phyloP scores from a whole-genome alignment of 2,113 vertebrate species.

The Mormyrus lacerda region DNA sequence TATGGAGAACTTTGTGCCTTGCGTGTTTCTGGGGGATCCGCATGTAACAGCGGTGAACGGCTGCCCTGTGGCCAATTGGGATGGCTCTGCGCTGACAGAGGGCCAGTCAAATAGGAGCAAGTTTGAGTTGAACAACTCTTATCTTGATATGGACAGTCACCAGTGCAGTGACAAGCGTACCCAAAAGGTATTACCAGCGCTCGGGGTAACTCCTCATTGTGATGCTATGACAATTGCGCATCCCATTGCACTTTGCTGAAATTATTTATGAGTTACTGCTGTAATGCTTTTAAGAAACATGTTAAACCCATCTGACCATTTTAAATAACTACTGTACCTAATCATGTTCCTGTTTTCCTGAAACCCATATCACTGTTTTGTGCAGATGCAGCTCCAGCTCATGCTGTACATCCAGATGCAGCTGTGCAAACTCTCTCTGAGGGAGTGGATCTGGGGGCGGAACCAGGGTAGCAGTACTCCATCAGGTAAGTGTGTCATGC shows the following conservation, averaged over 20 bases:
- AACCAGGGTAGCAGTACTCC: conserved; percentile 47
- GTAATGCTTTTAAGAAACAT: background rate
- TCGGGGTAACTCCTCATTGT: background rate
- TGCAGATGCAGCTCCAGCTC: conserved; percentile 75
- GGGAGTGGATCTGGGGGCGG: conserved; percentile 85
- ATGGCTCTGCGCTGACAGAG: conserved; percentile 41
- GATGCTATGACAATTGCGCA: background rate
- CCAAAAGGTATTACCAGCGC: conserved; percentile 41
- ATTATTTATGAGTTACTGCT: background rate
- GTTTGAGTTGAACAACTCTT: conserved; percentile 50
- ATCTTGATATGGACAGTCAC: conserved; percentile 35
- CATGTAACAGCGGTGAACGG: background rate
- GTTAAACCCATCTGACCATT: background rate
- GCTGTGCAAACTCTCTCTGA: conserved; percentile 83
- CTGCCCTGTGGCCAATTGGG: conserved; percentile 50
- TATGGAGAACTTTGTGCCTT: conserved; percentile 58
- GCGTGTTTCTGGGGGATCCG: conserved; percentile 55
- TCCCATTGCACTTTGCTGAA: background rate
- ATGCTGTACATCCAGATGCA: conserved; percentile 99
- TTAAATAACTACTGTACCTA: background rate
- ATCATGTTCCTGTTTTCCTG: background rate
- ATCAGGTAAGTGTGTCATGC: conserved; percentile 35
- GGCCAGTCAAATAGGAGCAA: conserved; percentile 41
- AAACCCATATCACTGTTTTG: conserved; percentile 17
- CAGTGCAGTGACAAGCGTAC: conserved; percentile 42